Evolutionary conservation across 1,140 invertebrate genomes (phyloP).

Genomic region (Pogonomyrmex californicus): DNA sequence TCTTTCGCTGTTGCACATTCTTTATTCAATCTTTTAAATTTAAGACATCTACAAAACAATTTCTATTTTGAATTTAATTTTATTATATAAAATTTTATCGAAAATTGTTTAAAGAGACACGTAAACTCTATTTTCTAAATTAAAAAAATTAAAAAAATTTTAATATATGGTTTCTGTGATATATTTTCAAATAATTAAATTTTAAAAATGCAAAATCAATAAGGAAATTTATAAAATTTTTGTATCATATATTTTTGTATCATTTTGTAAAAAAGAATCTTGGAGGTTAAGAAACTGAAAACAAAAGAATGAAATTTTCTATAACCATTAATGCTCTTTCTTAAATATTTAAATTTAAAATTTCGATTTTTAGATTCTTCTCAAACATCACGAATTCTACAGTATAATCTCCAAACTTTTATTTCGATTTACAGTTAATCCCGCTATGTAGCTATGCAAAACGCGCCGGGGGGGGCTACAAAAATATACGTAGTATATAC

Average conservation of each 20-base stretch:
- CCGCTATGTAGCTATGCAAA: not conserved
- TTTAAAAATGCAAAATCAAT: not conserved
- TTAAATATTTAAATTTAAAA: not conserved
- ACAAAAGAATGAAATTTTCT: not conserved
- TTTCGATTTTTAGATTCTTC: not conserved
- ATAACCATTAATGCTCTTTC: not conserved
- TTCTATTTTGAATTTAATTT: not conserved
- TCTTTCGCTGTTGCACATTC: not conserved
- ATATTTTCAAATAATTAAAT: not conserved
- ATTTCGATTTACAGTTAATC: not conserved
- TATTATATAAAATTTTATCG: not conserved
- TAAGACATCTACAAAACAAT: not conserved
- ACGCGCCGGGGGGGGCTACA: not conserved
- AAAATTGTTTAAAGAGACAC: not conserved
- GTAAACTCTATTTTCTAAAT: not conserved
- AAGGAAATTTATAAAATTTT: not conserved
- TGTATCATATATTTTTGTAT: not conserved
- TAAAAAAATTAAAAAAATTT: not conserved
- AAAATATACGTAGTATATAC: not conserved
- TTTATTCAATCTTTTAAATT: constrained; percentile 5
- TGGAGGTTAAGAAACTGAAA: not conserved
- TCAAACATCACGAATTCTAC: not conserved
- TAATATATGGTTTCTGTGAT: not conserved
- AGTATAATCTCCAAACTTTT: not conserved
- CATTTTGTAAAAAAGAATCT: not conserved